Evolutionary conservation across 1,140 invertebrate genomes (phyloP), one percentile per base, ranked within the genome.

Genomic region (Diplogasteroides magnus): DNA sequence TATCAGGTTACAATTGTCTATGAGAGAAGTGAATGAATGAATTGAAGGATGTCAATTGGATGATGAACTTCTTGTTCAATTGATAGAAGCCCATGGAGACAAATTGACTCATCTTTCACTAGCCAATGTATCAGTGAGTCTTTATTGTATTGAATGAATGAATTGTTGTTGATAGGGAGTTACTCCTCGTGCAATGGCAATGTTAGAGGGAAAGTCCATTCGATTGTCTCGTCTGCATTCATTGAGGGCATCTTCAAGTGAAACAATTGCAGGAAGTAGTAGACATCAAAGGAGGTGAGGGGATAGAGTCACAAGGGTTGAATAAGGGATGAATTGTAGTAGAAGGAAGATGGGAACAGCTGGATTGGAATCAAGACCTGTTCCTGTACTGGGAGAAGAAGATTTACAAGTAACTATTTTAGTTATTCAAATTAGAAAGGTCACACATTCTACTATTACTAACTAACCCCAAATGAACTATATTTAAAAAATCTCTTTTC

Each of bases 361-460:
- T 15, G n/a, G 57, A 64, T 68, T 48, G 14, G 29, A 23, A 68
- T 29, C 57, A 61, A 48, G 37, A 19, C 6, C 6, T 48, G 37
- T 68, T 14, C 66, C 66, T 13, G 57, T 68, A 13, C 27, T 68
- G 25, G 56, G 66, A 6, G 66, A 61, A 27, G 66, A 68, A 64
- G 66, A 68, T 64, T 31, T 68, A 48, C 37, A 48, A 19, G 37
- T 48, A 19, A 48, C 6, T 11, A 48, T n/a, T n/a, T n/a, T n/a
- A n/a, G n/a, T n/a, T n/a, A n/a, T n/a, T n/a, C n/a, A n/a, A n/a
- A n/a, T n/a, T n/a, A n/a, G n/a, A n/a, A n/a, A n/a, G 15, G 32
- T 63, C 11, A 63, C 61, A 26, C 61, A 63, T 31, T 31, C 26
- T 11, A 48, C 32, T 11, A 28, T 15, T 19, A 48, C 27, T 26